Evolutionary conservation across 2,113 vertebrate genomes (phyloP), one percentile per base, ranked within the genome.

Genomic region (Balaenoptera acutorostrata): DNA sequence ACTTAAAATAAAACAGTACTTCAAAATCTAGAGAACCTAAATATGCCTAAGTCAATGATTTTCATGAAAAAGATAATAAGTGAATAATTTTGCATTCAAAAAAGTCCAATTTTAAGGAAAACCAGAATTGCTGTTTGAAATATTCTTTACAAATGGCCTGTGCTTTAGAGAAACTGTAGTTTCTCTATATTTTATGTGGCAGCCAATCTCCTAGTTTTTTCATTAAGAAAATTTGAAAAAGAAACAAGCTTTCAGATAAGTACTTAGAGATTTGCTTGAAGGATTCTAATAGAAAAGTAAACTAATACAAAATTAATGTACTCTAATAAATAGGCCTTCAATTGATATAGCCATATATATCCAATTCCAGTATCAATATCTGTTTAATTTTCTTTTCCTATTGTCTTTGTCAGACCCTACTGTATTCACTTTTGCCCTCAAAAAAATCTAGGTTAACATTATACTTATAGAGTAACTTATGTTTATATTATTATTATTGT

Each of bases 401-500:
- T 98, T 98, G 98, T 97, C 98, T 99, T 98, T 96, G 59, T 98
- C 82, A 94, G 97, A 96, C 95, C 97, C 97, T 93, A 95, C 41
- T 98, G 98, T 95, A 93, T 97, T 98, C 96, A 97, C 83, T 96
- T 98, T 98, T 98, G 96, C 98, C 98, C 96, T 98, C 55, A 91
- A 99, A 99, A 97, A 98, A 98, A 98, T 98, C 98, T 98, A 98
- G 98, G 98, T 99, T 99, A 99, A 99, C 99, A 98, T 99, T 99
- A 99, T 97, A 99, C 99, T 99, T 99, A 97, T 97, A 98, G 97
- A 97, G 93, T 97, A 98, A 97, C 96, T 98, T 99, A 98, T 98
- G 93, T 98, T 99, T 99, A 99, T 93, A 98, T 99, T 99, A 98
- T 52, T 55, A 3, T 29, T 99, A 98, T 46, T 49, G 0, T 14